Conservation (phyloP, 2,797 vertebrate genomes). For the Sus cebifrons region DNA sequence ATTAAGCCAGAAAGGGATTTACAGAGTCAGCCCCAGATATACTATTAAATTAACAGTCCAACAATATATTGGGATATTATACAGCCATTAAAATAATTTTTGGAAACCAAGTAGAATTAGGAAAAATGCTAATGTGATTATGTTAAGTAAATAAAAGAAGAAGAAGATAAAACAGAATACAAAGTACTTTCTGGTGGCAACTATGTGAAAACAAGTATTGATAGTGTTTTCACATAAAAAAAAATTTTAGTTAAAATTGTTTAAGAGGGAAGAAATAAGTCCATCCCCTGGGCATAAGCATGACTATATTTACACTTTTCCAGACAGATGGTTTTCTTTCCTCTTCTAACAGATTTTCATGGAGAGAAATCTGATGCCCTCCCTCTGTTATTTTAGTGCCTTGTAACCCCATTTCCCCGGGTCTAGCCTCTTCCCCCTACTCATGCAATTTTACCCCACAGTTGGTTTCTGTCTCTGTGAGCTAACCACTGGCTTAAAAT, state of each 20-base stretch:
- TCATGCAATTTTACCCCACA: not conserved
- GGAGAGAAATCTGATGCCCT: not conserved
- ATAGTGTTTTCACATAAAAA: slow-evolving; percentile 55
- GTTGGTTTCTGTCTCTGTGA: slow-evolving; percentile 10
- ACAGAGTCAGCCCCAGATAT: slow-evolving; percentile 12
- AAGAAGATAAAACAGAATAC: slow-evolving; percentile 30
- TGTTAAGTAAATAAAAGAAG: slow-evolving; percentile 16
- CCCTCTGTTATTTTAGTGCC: slow-evolving; percentile 4
- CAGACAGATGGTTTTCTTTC: slow-evolving; percentile 72
- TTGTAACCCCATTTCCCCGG: not conserved
- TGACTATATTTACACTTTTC: slow-evolving; percentile 42
- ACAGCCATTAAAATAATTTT: not conserved
- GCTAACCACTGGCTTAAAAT: not conserved
- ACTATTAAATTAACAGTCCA: slow-evolving; percentile 43
- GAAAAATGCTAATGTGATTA: not conserved
- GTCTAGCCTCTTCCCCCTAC: not conserved
- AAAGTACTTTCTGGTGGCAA: slow-evolving; percentile 23
- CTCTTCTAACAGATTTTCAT: slow-evolving; percentile 32
- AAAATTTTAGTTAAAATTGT: slow-evolving; percentile 53
- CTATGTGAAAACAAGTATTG: slow-evolving; percentile 49
- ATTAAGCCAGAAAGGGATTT: slow-evolving; percentile 1
- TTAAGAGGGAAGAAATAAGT: slow-evolving; percentile 49
- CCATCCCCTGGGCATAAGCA: slow-evolving; percentile 44
- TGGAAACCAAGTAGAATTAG: not conserved
- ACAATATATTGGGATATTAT: not conserved